Conservation (phyloP, 1,140 invertebrate genomes). For the Eriocheir sinensis region DNA sequence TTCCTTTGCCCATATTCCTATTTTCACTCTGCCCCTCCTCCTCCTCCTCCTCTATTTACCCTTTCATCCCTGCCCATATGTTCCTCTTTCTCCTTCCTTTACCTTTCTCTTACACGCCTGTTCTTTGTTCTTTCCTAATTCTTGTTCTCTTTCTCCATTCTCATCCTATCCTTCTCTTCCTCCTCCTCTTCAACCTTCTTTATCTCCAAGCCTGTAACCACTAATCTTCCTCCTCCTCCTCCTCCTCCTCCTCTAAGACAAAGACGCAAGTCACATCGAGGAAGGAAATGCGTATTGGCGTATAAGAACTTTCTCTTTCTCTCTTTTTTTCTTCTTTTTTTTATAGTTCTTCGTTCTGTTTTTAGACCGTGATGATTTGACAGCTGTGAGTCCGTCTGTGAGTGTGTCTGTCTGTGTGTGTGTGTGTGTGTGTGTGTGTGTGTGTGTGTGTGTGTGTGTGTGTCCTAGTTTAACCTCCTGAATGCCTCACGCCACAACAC, state of each 20-base stretch:
- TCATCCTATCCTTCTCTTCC: too few species aligned
- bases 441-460: constrained; percentile 12
- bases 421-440: constrained; percentile 12
- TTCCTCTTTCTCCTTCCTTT: too few species aligned
- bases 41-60: too few species aligned
- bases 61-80: too few species aligned
- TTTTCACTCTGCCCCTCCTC: too few species aligned
- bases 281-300: background rate
- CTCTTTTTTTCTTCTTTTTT: background rate
- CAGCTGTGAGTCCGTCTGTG: too few species aligned
- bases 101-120: too few species aligned
- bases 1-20: too few species aligned
- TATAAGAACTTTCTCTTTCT: background rate
- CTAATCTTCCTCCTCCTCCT: background rate
- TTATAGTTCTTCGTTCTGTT: background rate
- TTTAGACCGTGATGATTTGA: background rate
- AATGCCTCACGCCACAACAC: background rate
- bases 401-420: constrained; percentile 2
- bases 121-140: too few species aligned
- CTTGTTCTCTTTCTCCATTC: too few species aligned
- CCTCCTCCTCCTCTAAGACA: background rate
- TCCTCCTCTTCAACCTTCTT: background rate
- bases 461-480: background rate
- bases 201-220: too few species aligned
- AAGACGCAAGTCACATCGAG: background rate